A percentile compares a stretch with the other conserved stretches of the same genome.
Conservation (phyloP, 2,113 vertebrate genomes). For the Anseranas semipalmata region DNA sequence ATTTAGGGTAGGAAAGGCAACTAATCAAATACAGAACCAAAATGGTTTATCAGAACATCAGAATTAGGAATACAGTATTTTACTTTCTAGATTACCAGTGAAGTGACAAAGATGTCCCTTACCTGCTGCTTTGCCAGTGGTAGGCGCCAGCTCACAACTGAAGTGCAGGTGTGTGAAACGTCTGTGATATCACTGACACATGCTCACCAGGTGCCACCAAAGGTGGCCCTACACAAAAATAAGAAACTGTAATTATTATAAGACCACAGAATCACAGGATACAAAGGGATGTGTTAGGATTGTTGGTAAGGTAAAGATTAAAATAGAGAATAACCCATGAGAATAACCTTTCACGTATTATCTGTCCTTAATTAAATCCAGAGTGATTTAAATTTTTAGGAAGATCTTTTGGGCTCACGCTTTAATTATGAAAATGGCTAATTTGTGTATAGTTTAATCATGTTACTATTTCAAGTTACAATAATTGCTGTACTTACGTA, state of each 20-base stretch:
- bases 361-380: background rate
- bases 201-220: background rate
- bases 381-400: background rate
- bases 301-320: background rate
- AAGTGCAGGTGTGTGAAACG: background rate
- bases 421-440: conserved; percentile 2
- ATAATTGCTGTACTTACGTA: background rate
- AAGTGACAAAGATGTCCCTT: background rate
- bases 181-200: background rate
- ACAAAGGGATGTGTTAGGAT: background rate
- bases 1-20: background rate
- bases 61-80: background rate
- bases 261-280: too few relatives aligned
- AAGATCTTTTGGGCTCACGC: background rate
- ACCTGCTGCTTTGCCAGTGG: background rate
- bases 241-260: background rate
- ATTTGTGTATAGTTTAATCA: background rate
- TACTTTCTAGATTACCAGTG: background rate
- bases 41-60: background rate
- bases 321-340: background rate
- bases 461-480: background rate
- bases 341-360: background rate
- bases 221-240: background rate
- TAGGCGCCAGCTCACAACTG: background rate
- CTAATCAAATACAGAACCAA: background rate